Base-by-base conservation (phyloP, 2,888 invertebrate species). In the Dysmachus trigonus region DNA sequence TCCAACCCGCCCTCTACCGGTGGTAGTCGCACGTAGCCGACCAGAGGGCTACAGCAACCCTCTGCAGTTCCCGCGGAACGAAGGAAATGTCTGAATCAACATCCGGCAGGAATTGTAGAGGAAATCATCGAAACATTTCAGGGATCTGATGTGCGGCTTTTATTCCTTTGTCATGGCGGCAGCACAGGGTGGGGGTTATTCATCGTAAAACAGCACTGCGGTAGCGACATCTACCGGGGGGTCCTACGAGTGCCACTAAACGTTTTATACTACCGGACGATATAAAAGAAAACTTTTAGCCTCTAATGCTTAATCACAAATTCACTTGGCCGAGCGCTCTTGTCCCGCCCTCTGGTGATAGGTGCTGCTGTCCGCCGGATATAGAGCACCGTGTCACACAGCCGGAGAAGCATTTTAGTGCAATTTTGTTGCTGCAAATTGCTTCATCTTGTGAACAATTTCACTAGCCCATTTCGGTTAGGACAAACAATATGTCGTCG, bases 51-150 rank as follows among this genome's bases (percentile, higher is more conserved):
- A 22, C 10, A 27, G 62, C 22, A 8, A 73, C 35, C 8, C 10
- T 7, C 27, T n/a, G 33, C 73, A 7, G 4, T 10, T 2, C 33
- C 18, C 15, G 27, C 18, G n/a, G 35, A 13, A 22, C 0, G 22
- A 22, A 76, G 76, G 79, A 79, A 79, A 79, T 47, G 79, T 79
- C 51, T 79, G 79, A 79, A 79, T 79, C 79, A 79, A 79, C 79
- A 51, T 79, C 79, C 79, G 79, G 79, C 47, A 30, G 51, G 18
- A 47, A 79, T 47, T 30, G 76, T 41, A 76, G 79, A 79, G 79
- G 79, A 79, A 79, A 79, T 79, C 51, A 79, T 79, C 31, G 51
- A 31, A 79, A 79, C 79, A 79, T 79, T 79, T 79, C 79, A 30
- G 79, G 79, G 27, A 51, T 6, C 31, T 51, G 79, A 79, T 51